Evolutionary conservation across 2,113 vertebrate species (phyloP), one percentile per base, ranked within the genome.

Genomic region (Malurus cyaneus): DNA sequence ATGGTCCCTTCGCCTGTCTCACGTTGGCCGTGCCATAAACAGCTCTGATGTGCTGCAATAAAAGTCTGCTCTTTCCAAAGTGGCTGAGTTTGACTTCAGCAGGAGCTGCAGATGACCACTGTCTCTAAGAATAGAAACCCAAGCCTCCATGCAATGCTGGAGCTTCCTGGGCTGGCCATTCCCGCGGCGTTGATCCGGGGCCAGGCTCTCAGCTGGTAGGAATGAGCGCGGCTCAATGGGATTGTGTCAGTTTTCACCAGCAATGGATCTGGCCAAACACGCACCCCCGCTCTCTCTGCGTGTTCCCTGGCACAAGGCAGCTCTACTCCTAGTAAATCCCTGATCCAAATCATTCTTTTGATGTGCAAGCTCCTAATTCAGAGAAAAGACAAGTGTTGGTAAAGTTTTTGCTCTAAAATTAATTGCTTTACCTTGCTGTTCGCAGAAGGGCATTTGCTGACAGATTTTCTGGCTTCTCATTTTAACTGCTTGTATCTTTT

Each of bases 161-260:
- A 41, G 60, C 85, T 79, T 31, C 57, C 81, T 71, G 60, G 39
- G 61, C 93, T 60, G 85, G 78, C 57, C 24, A 2, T n/a, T 18
- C 17, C 78, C 28, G 8, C 0, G 5, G 73, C 2, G 42, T 3
- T 90, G 96, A 24, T 29, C 1, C 25, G 0, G 66, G 71, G 71
- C 90, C 95, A 90, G 93, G 82, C 47, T 90, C 93, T 92, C 83
- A 83, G 86, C 96, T 93, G 96, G 88, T 15, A 23, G 49, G 69
- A 93, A 29, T 11, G 77, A 60, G 39, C 18, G 0, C 0, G 1
- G 78, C 78, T 87, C 92, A 8, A 0, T 26, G 88, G 66, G 53
- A 5, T 26, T 77, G 79, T 64, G 74, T 32, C 69, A 8, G 11
- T 95, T 95, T 80, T 88, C 88, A 90, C 59, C 90, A 94, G 88